Conservation (phyloP, 2,113 vertebrate species). For the Callorhinus ursinus region DNA sequence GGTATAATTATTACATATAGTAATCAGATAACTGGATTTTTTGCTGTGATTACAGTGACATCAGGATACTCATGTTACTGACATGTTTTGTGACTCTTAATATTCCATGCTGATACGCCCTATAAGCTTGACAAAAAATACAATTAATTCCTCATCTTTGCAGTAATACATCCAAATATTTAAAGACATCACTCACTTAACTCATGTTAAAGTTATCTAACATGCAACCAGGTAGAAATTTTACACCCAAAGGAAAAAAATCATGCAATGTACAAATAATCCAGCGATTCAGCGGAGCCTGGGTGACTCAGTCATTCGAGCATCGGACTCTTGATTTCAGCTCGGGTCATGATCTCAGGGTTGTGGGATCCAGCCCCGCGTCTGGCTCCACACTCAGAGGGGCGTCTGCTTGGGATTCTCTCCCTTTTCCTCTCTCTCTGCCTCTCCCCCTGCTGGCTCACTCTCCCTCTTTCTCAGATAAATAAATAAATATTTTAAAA, state of each 20-base stretch:
- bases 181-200: slow-evolving; percentile 6
- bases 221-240: not conserved
- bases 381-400: not conserved
- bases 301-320: not conserved
- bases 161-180: not conserved
- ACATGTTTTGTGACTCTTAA: not conserved
- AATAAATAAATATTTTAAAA: not conserved
- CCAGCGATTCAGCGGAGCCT: not conserved
- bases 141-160: not conserved
- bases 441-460: not conserved
- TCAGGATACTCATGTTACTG: not conserved
- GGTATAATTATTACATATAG: not conserved
- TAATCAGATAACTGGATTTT: slow-evolving; percentile 19
- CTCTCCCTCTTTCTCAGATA: not conserved
- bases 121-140: not conserved
- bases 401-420: not conserved
- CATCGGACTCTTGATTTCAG: not conserved
- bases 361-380: not conserved
- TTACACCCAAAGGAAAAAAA: not conserved
- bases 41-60: not conserved
- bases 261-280: not conserved
- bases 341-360: not conserved
- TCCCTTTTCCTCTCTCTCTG: not conserved
- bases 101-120: not conserved
- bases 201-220: not conserved